Base-by-base conservation (phyloP, 2,888 invertebrate genomes). In the Mactromeris polynyma region DNA sequence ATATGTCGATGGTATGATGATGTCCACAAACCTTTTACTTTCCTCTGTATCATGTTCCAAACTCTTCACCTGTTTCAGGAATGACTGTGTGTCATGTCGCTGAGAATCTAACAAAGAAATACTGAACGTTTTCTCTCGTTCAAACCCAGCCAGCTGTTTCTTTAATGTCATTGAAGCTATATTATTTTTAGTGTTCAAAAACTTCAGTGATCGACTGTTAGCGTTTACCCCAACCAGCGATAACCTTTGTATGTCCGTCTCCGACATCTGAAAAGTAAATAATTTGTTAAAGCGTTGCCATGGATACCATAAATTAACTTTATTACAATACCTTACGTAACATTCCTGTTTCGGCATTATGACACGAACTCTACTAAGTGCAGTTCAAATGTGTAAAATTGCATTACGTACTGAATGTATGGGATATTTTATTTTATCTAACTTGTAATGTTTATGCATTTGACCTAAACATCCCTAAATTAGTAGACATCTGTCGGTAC, bases 41-140 rank as follows among this genome's bases (percentile, higher is more conserved):
- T 98, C 93, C 11, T 94, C 86, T 2, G 94, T 84, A 58, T 95
- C 94, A 11, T 94, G 94, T 51, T 94, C 94, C 31, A 93, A 92
- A 21, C 81, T 85, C 64, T 90, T 81, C 9, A 95, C 58, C 64
- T 94, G 93, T 89, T 93, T 94, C 31, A 95, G 90, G 82, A 95
- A 94, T 42, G 93, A 93, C 21, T 91, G 86, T n/a, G 94, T 87
- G 83, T 94, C 94, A 26, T 94, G 91, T 33, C 91, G 89, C 40
- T 93, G 91, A 38, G 93, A 90, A 54, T 95, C 95, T 38, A 95
- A 86, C 9, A 89, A 86, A 9, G 92, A 79, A 0, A 95, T 90
- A 78, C 87, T 91, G 80, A 92, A 91, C 2, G 91, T 84, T 77
- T 92, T 92, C 84, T 95, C 93, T 17, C 94, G 83, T 78, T 94